A percentile compares a stretch with the other conserved stretches of the same genome.
phyloP scores from a whole-genome alignment of 2,888 invertebrate species.

The Archips xylosteana region DNA sequence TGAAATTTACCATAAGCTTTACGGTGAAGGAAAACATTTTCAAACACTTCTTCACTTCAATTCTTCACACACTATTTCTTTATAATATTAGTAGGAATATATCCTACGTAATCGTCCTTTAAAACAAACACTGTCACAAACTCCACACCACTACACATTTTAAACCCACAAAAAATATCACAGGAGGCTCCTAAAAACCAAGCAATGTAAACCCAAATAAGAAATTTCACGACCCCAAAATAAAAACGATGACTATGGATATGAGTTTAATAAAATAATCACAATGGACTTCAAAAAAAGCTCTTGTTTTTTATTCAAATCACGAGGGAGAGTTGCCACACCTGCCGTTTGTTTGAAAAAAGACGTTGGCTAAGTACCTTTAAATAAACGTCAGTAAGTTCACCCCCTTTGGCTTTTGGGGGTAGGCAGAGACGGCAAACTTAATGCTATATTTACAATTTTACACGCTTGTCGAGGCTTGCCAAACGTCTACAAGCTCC shows the following conservation, averaged over 20 bases:
- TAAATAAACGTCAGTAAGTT: neutral
- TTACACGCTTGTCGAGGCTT: too few relatives aligned
- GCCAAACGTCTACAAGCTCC: too few relatives aligned
- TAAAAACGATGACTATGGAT: constrained; percentile 58
- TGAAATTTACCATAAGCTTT: too few relatives aligned
- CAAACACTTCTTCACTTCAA: too few relatives aligned
- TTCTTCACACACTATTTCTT: too few relatives aligned
- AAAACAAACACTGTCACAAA: too few relatives aligned
- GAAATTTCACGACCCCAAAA: constrained; percentile 41
- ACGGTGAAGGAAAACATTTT: too few relatives aligned
- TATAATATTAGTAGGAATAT: too few relatives aligned
- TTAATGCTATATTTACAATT: too few relatives aligned
- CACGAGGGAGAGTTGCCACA: constrained; percentile 61
- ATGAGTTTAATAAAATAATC: constrained; percentile 55
- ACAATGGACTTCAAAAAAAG: constrained; percentile 53
- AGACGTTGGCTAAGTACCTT: constrained; percentile 36
- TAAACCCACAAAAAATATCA: neutral
- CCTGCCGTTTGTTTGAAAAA: constrained; percentile 55
- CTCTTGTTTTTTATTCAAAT: constrained; percentile 65
- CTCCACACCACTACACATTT: neutral
- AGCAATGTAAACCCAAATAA: constrained; percentile 34
- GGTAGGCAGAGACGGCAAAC: neutral
- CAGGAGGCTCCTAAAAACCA: constrained; percentile 16
- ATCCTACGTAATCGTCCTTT: too few relatives aligned
- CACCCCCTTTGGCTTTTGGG: neutral